Conservation (phyloP, 2,113 vertebrate species). For the Gasterosteus nipponicus region DNA sequence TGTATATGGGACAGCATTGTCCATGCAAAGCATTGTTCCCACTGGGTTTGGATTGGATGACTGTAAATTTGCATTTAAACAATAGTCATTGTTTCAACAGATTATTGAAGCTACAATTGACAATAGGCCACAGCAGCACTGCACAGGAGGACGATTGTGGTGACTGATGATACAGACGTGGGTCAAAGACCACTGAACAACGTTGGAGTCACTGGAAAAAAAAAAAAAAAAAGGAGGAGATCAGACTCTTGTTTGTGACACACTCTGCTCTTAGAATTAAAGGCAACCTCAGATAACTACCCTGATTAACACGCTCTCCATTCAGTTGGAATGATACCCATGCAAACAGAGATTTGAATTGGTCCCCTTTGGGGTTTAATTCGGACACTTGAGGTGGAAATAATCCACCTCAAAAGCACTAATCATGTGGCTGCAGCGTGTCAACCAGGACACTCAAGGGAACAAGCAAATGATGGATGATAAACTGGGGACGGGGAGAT, state of each 20-base stretch:
- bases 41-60: constrained; percentile 50
- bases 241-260: background rate
- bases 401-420: constrained; percentile 13
- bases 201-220: background rate
- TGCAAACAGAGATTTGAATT: too few relatives aligned
- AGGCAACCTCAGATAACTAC: background rate
- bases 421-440: constrained; percentile 25
- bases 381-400: background rate
- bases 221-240: too few relatives aligned
- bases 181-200: background rate
- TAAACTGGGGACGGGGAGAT: too few relatives aligned
- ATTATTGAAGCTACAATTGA: constrained; percentile 42
- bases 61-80: constrained; percentile 62
- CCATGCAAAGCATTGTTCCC: constrained; percentile 55
- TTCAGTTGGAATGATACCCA: background rate
- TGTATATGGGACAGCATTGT: constrained; percentile 61
- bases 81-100: constrained; percentile 53
- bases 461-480: constrained; percentile 22
- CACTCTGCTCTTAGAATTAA: background rate
- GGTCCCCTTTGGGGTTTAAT: background rate
- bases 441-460: constrained; percentile 12
- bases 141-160: constrained; percentile 23
- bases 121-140: constrained; percentile 35
- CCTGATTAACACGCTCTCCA: background rate
- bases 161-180: constrained; percentile 6